Percentiles rank a stretch among this genome's conserved stretches.
These are phyloP conservation scores for Volucella inflata DNA, from an alignment of 2,888 invertebrate genomes.

Conservation along the genomic window DNA sequence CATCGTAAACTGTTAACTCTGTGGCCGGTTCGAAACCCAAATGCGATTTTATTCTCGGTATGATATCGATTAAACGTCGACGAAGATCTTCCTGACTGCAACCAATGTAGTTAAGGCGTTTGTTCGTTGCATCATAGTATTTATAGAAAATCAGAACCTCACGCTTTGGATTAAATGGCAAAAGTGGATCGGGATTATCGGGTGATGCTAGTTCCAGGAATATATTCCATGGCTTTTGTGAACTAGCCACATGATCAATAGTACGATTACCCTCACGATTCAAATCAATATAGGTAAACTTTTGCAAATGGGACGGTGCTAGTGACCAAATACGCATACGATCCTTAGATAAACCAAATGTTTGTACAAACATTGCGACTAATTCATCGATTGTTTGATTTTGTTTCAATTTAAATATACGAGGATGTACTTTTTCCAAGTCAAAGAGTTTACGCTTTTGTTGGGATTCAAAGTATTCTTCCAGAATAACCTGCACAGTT, in stretches of 20 bases:
- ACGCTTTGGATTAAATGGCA: conserved; percentile 95
- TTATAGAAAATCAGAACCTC: conserved; percentile 85
- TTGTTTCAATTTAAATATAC: conserved; percentile 95
- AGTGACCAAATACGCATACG: conserved; percentile 97
- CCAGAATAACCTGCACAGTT: conserved; percentile 89
- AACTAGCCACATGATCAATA: conserved; percentile 88
- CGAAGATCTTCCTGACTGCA: conserved; percentile 94
- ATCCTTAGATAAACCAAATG: conserved; percentile 93
- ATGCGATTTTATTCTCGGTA: conserved; percentile 93
- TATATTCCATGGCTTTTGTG: conserved; percentile 90
- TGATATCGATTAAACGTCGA: conserved; percentile 92
- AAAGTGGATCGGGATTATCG: conserved; percentile 89
- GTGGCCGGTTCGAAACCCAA: conserved; percentile 95
- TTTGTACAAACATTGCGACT: conserved; percentile 92
- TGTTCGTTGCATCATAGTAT: conserved; percentile 96
- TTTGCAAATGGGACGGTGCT: conserved; percentile 88
- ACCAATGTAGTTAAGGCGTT: conserved; percentile 97
- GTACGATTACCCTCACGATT: conserved; percentile 88
- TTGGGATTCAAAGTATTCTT: conserved; percentile 96
- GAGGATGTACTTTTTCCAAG: conserved; percentile 92
- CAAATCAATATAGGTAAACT: conserved; percentile 91
- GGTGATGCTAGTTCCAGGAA: conserved; percentile 95
- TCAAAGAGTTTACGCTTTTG: conserved; percentile 98
- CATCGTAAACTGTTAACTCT: conserved; percentile 95
- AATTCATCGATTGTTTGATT: conserved; percentile 93